Conservation (phyloP, 2,797 vertebrate genomes). For the Gymnoscopelus microlampas region DNA sequence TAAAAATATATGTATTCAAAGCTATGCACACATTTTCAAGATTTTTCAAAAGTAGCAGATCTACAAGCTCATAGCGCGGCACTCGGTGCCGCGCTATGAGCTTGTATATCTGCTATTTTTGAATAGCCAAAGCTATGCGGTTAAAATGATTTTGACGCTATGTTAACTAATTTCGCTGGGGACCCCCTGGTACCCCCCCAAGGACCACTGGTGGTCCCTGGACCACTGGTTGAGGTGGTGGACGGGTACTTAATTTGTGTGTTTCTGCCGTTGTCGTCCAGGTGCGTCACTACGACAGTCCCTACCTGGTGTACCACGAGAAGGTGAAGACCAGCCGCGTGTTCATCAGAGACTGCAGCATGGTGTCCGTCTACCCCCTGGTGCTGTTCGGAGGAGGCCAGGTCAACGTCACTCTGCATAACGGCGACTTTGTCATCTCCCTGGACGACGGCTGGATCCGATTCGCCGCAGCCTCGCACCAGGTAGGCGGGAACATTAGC, state of each 20-base stretch:
- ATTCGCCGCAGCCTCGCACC: constrained; percentile 91
- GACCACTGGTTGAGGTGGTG: too few relatives aligned
- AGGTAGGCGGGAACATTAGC: constrained; percentile 76
- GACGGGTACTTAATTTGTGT: background rate
- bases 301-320: constrained; percentile 97
- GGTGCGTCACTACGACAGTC: constrained; percentile 92
- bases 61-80: too few relatives aligned
- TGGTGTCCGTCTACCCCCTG: constrained; percentile 95
- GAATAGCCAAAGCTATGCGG: too few relatives aligned
- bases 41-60: too few relatives aligned
- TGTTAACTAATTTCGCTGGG: too few relatives aligned
- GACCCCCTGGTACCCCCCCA: too few relatives aligned
- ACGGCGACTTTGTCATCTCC: constrained; percentile 89
- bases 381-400: constrained; percentile 93
- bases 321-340: constrained; percentile 96
- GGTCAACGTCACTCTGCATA: constrained; percentile 88
- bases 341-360: constrained; percentile 97
- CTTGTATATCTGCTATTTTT: too few relatives aligned
- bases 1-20: too few relatives aligned
- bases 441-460: constrained; percentile 97
- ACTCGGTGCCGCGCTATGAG: too few relatives aligned
- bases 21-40: too few relatives aligned
- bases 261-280: constrained; percentile 59
- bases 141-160: too few relatives aligned
- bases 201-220: too few relatives aligned